Evolutionary conservation across 1,140 invertebrate genomes (phyloP).

Genomic region (Whitmania pigra): DNA sequence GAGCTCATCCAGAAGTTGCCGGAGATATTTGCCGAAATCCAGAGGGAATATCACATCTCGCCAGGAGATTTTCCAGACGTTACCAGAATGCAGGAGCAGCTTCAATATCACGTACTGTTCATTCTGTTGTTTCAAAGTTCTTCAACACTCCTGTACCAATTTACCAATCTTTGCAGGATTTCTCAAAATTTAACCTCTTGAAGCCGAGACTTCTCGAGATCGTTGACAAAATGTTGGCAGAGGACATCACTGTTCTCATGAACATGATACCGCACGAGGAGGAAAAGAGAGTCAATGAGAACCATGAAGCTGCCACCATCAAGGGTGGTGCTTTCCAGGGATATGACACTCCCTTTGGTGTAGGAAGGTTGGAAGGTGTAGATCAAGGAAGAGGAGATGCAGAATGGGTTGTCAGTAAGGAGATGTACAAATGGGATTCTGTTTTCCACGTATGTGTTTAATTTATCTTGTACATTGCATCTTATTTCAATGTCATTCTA

Average conservation of each 20-base stretch:
- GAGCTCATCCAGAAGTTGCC: conserved; percentile 87
- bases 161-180: conserved; percentile 17
- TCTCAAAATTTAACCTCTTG: conserved; percentile 82
- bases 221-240: conserved; percentile 88
- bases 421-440: conserved; percentile 73
- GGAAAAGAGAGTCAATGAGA: conserved; percentile 27
- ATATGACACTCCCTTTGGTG: conserved; percentile 79
- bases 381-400: conserved; percentile 86
- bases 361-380: conserved; percentile 86
- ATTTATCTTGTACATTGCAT: too few species aligned
- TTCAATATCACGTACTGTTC: neutral
- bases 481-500: neutral
- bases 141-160: too few species aligned
- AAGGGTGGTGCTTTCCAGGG: conserved; percentile 58
- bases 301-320: neutral
- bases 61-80: conserved; percentile 93
- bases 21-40: conserved; percentile 71
- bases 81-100: conserved; percentile 73
- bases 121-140: too few species aligned
- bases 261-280: conserved; percentile 84
- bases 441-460: conserved; percentile 50
- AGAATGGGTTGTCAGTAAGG: conserved; percentile 89
- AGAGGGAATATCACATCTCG: conserved; percentile 69
- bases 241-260: conserved; percentile 89
- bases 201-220: conserved; percentile 83